A percentile compares a stretch with the other conserved stretches of the same genome.
These are phyloP conservation scores for Smutsia temminckii DNA, from an alignment of 2,797 vertebrate species.

Conservation along the genomic window DNA sequence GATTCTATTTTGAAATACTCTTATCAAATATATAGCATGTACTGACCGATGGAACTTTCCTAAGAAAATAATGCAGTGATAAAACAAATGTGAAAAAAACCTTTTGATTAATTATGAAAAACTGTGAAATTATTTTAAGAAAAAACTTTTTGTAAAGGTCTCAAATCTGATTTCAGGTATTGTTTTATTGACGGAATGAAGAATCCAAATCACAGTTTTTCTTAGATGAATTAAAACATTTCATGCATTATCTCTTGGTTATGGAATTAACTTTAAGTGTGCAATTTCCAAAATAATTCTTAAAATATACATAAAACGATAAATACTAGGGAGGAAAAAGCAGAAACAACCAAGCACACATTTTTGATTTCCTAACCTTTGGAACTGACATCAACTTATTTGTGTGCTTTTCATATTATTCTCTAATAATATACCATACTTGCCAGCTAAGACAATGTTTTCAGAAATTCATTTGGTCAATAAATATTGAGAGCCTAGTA, in stretches of 20 bases:
- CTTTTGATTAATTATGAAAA: no score
- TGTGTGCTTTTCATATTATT: background rate
- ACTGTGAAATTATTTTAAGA: no score
- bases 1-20: conserved; percentile 48
- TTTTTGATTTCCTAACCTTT: conserved; percentile 5
- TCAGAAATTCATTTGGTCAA: conserved; percentile 18
- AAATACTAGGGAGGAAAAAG: background rate
- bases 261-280: conserved; percentile 30
- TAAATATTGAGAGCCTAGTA: background rate
- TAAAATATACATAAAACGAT: conserved; percentile 14
- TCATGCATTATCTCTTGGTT: background rate
- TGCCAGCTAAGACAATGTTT: background rate
- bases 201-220: conserved; percentile 24
- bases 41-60: conserved; percentile 46
- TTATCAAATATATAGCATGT: conserved; percentile 25
- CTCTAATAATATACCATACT: background rate
- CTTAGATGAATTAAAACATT: conserved; percentile 29
- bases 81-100: background rate
- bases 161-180: conserved; percentile 27
- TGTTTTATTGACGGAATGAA: background rate
- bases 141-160: background rate
- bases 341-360: background rate
- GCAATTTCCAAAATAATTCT: conserved; percentile 49
- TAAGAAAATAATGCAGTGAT: conserved; percentile 59
- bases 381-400: background rate